phyloP scores from a whole-genome alignment of 92 coral and sea anemone genomes.

The Actinernus sp. region DNA sequence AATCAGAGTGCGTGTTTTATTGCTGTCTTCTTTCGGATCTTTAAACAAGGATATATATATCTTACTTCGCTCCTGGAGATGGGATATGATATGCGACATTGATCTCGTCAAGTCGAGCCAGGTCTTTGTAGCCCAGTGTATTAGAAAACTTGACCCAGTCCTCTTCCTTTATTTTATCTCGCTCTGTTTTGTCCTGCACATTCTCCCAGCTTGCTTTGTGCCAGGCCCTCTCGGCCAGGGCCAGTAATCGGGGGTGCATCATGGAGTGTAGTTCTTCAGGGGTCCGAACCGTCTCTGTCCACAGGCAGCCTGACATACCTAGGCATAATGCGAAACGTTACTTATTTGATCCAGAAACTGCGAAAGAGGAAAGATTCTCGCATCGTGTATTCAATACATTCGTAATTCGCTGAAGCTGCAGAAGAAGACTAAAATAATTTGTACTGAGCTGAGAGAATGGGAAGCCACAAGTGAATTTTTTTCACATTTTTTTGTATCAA shows the following conservation, averaged over 20 bases:
- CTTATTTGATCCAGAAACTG: too few species aligned
- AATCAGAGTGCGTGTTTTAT: too few species aligned
- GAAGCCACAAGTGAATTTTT: too few species aligned
- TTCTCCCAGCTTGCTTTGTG: conserved; percentile 70
- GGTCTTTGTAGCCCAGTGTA: conserved; percentile 65
- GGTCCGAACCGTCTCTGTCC: conserved; percentile 79
- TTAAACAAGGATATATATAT: too few species aligned
- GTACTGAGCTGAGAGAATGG: too few species aligned
- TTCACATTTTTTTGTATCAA: too few species aligned
- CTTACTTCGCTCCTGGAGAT: conserved; percentile 69
- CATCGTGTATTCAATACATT: too few species aligned
- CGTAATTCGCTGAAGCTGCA: too few species aligned
- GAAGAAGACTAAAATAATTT: too few species aligned
- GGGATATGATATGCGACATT: conserved; percentile 66
- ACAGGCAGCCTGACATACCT: conserved; percentile 71
- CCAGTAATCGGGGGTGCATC: conserved; percentile 65
- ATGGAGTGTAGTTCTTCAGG: conserved; percentile 60
- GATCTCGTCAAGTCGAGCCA: conserved; percentile 55
- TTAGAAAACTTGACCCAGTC: conserved; percentile 67
- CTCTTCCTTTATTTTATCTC: conserved; percentile 10
- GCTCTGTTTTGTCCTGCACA: conserved; percentile 9
- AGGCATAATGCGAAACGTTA: neutral
- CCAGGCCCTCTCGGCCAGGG: conserved; percentile 81
- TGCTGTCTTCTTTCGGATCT: too few species aligned
- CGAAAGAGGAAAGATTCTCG: too few species aligned